A percentile compares a stretch with the other conserved stretches of the same genome.
Conservation (phyloP, 2,888 invertebrate species). For the Deilephila porcellus region DNA sequence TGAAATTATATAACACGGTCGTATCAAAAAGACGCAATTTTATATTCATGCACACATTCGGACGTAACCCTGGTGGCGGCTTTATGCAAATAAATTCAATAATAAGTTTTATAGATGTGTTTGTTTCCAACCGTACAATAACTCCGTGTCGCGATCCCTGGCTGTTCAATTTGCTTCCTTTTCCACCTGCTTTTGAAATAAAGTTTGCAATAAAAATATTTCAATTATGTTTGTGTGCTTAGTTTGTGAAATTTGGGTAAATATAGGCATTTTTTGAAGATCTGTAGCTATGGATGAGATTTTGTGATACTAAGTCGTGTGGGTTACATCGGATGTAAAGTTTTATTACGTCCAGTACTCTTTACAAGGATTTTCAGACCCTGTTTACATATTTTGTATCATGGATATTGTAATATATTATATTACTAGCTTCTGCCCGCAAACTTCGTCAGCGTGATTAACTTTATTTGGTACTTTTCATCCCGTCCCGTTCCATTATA, state of each 20-base stretch:
- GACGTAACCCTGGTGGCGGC: slow-evolving; percentile 17
- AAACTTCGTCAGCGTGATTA: too few relatives aligned
- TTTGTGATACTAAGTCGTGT: background rate
- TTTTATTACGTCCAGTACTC: too few relatives aligned
- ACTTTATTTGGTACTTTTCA: too few relatives aligned
- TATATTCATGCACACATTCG: slow-evolving; percentile 12
- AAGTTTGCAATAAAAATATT: slow-evolving; percentile 38
- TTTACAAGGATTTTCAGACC: too few relatives aligned
- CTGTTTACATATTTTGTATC: too few relatives aligned
- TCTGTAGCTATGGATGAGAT: background rate
- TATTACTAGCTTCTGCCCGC: too few relatives aligned
- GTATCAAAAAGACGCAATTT: slow-evolving; percentile 5
- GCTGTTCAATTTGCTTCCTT: slow-evolving; percentile 21
- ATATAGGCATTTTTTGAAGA: background rate
- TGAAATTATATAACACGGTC: background rate
- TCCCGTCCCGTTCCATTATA: too few relatives aligned
- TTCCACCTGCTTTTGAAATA: slow-evolving; percentile 37
- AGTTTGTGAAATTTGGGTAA: background rate
- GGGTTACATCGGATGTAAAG: too few relatives aligned
- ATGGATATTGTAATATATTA: too few relatives aligned
- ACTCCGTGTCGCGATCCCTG: slow-evolving; percentile 39
- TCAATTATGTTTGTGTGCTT: slow-evolving; percentile 6
- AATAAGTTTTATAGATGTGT: slow-evolving; percentile 45
- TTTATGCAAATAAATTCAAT: slow-evolving; percentile 43
- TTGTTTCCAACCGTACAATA: slow-evolving; percentile 43